Base-by-base conservation (phyloP, 2,113 vertebrate species). In the Typhlomys cinereus region DNA sequence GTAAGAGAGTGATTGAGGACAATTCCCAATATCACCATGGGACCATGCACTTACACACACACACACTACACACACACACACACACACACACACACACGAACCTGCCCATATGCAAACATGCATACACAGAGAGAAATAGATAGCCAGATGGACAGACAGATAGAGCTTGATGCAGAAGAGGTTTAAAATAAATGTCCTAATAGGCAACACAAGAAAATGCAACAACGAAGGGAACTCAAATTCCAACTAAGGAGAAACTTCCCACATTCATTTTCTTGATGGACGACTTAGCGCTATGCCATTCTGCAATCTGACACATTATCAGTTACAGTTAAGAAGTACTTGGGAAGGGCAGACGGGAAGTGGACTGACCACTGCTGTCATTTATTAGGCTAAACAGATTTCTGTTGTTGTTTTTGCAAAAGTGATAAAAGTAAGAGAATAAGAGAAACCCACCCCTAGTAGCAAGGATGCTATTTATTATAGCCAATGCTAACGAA, bases 351-450 rank as follows among this genome's bases (percentile, higher is more conserved):
- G 61, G 1, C 1, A 0, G 92, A 81, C 92, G 80, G 10, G 5
- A 25, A 67, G 64, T 64, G n/a, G n/a, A n/a, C 88, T 95, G 94
- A 95, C 83, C 80, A 96, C 66, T 4, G 1, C 69, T 96, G 52
- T 54, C 67, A 90, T 82, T 95, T 95, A 92, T 96, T 95, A 91
- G 86, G 85, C 95, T 94, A 96, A 97, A 82, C 36, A 95, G 89
- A 59, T 94, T 96, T 97, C 88, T 57, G n/a, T n/a, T n/a, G n/a
- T n/a, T n/a, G 50, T 13, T 81, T 90, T 89, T 93, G 91, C 80
- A 95, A 94, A 94, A 80, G 18, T 29, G 70, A 96, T 50, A 82
- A 0, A 90, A 11, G 88, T 3, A 36, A 94, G 73, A 81, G 23
- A 80, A 79, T 41, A 25, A 1, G 8, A 94, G 93, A 89, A 95